Evolutionary conservation across 2,113 vertebrate genomes (phyloP), one percentile per base, ranked within the genome.

Genomic region (Tylochromis polylepis): DNA sequence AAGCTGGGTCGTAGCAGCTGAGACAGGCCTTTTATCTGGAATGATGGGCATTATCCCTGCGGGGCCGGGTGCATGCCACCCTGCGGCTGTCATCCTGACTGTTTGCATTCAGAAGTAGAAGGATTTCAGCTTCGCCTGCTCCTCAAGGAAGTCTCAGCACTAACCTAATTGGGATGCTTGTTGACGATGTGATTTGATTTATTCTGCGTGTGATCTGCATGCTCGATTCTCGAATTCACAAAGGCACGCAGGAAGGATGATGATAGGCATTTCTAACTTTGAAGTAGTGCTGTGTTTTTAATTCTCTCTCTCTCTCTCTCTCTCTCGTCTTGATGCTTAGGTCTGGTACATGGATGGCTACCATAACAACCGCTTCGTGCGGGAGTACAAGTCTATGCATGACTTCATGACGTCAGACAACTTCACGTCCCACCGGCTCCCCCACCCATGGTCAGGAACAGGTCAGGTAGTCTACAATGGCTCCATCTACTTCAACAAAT

Each of bases 311-410:
- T 77, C 22, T 31, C 10, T 41, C 14, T 77, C 7, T 56, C 8
- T 83, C 27, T 27, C 59, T 79, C 2, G 4, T 87, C 56, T 9
- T 41, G 79, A 60, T 93, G 51, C 87, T 77, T n/a, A 99, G 99
- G 99, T 99, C 46, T 99, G 98, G 97, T 99, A 99, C 95, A 99
- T 99, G 99, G 99, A 99, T 38, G 98, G 98, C 10, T 99, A 99
- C 92, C 99, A 99, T 88, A 99, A 99, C 97, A 99, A 99, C 96
- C 98, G 99, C 88, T 99, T 99, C 0, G 98, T 99, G 53, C 97
- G 99, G 0, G 99, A 99, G 93, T 99, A 99, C 93, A 97, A 94
- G 87, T 99, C 98, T 83, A 97, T 99, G 97, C 94, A 95, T 5
- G 98, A 99, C 81, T 99, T 99, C 91, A 99, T 98, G 97, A 97